Evolutionary conservation across 1,140 invertebrate species (phyloP), one percentile per base, ranked within the genome.

Genomic region (Drosophila navojoa): DNA sequence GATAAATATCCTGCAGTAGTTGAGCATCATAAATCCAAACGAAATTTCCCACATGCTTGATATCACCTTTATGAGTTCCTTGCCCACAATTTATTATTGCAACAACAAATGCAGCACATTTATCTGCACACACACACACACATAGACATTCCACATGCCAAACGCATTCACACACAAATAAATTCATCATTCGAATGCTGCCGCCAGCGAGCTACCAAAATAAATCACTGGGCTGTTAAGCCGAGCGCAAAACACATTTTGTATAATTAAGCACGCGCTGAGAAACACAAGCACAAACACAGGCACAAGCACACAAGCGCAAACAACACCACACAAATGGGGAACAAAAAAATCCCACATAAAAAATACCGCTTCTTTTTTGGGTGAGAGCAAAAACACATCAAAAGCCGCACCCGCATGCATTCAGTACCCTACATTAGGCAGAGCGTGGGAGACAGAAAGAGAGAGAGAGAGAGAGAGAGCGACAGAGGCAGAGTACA

Each of bases 251-350:
- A 60, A 79, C 75, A 82, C 66, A 82, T 76, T 85, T 85, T 71
- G 61, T 75, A 77, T 80, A 85, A 85, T 85, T 85, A 85, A 85
- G 81, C 79, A 71, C 77, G 71, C 77, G 76, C 77, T 75, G 71
- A 62, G 76, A 64, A 58, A 82, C 61, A 77, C 63, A 42, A 27
- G 57, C 16, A 49, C 42, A 38, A 7, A 47, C 16, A 25, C 9
- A 52, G 19, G 47, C 9, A 47, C 25, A 57, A 16, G 40, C 60
- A 35, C 6, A 44, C 32, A 54, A 29, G 27, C 27, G 27, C 55
- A 72, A 75, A 16, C 50, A 73, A 49, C 50, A 55, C n/a, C 15
- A 61, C 15, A 61, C 40, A 58, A 68, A 19, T 4, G 10, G 27
- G 9, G 52, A 44, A 15, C 45, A 32, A 53, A 54, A 53, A 78